Evolutionary conservation across 2,113 vertebrate species (phyloP).

Genomic region (Alexandromys fortis): DNA sequence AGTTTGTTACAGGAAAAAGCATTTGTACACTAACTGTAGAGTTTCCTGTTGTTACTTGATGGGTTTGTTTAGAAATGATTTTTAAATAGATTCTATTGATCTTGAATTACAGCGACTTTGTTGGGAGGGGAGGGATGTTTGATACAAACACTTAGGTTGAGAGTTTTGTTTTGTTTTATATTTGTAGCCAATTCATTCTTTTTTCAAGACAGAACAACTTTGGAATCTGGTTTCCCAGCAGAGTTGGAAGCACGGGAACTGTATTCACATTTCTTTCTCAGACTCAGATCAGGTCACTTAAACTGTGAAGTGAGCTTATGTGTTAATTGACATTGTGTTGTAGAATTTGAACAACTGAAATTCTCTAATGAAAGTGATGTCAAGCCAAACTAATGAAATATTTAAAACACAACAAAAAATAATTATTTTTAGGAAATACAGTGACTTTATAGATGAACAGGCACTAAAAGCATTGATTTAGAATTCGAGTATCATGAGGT

Average conservation of each 20-base stretch:
- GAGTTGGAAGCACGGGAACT: constrained; percentile 27
- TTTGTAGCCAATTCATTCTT: constrained; percentile 30
- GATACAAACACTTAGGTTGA: not conserved
- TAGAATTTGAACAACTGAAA: constrained; percentile 47
- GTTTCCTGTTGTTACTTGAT: constrained; percentile 62
- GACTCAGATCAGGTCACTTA: constrained; percentile 34
- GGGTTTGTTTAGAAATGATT: constrained; percentile 58
- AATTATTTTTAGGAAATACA: not conserved
- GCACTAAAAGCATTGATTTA: constrained; percentile 18
- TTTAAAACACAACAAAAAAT: constrained; percentile 47
- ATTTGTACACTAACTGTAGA: not conserved
- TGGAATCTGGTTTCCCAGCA: constrained; percentile 47
- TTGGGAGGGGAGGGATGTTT: not conserved
- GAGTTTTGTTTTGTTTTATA: not conserved
- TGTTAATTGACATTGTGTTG: constrained; percentile 41
- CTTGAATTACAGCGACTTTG: constrained; percentile 31
- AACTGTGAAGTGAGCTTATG: constrained; percentile 35
- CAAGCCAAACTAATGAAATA: constrained; percentile 42
- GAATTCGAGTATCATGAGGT: constrained; percentile 34
- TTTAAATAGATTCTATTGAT: constrained; percentile 41
- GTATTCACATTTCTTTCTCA: constrained; percentile 46
- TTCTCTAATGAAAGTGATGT: constrained; percentile 29
- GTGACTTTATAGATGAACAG: not conserved
- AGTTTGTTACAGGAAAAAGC: constrained; percentile 42
- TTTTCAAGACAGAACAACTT: constrained; percentile 40